These are phyloP conservation scores for Drosophila subpulchrella DNA, from an alignment of 1,140 invertebrate species.

Conservation along the genomic window DNA sequence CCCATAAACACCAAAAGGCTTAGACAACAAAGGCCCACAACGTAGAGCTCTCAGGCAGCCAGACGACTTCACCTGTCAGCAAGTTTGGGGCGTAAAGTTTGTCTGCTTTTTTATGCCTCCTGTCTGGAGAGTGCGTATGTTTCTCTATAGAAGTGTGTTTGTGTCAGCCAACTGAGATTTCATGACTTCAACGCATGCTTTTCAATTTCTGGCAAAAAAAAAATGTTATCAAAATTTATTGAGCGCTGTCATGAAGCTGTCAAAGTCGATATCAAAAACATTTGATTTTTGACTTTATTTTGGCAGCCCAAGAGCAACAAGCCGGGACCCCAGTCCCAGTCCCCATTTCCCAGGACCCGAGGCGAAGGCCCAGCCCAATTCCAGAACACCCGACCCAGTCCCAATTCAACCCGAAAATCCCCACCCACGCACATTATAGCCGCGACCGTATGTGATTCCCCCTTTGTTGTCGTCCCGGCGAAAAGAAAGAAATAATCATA, in stretches of 20 bases:
- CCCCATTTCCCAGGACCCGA: conserved; percentile 3
- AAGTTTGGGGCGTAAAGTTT: conserved; percentile 51
- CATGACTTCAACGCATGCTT: conserved; percentile 54
- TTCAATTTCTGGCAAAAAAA: conserved; percentile 53
- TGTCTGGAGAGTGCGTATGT: conserved; percentile 11
- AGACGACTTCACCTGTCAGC: conserved; percentile 63
- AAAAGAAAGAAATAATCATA: conserved; percentile 81
- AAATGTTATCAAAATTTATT: conserved; percentile 81
- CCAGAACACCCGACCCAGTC: conserved; percentile 8
- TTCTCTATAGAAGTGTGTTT: conserved; percentile 7
- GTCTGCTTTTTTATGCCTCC: conserved; percentile 58
- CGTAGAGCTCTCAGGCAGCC: conserved; percentile 4
- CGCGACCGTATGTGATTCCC: conserved; percentile 61
- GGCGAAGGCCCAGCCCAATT: conserved; percentile 23
- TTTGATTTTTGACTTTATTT: conserved; percentile 83
- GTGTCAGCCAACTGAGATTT: conserved; percentile 61
- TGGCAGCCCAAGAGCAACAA: conserved; percentile 71
- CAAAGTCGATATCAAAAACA: conserved; percentile 83
- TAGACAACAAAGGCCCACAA: conserved; percentile 43
- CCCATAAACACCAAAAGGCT: conserved; percentile 73
- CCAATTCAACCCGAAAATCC: conserved; percentile 16
- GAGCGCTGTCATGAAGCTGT: conserved; percentile 83
- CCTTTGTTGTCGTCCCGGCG: conserved; percentile 47
- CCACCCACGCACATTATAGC: conserved; percentile 59
- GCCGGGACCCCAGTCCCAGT: conserved; percentile 23